A percentile compares a stretch with the other conserved stretches of the same genome.
Evolutionary conservation across 2,797 vertebrate genomes (phyloP).

Genomic region (Chloroceryle inda): DNA sequence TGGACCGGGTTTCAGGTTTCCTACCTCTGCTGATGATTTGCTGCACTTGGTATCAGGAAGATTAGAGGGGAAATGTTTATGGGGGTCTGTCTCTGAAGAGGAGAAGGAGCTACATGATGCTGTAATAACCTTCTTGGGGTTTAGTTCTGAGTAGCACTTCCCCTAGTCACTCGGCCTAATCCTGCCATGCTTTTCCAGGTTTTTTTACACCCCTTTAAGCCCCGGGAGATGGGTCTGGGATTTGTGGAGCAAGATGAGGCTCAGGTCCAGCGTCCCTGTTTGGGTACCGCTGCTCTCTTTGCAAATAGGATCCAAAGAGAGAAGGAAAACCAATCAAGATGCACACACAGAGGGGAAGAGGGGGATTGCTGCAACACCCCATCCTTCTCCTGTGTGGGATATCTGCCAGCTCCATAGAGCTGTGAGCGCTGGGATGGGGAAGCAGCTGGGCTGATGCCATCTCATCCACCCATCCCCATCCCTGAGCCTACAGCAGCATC

Average conservation of each 20-base stretch:
- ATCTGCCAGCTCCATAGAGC: not conserved
- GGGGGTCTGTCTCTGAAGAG: not conserved
- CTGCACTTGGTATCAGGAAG: not conserved
- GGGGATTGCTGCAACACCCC: not conserved
- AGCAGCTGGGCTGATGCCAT: not conserved
- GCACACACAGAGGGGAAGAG: not conserved
- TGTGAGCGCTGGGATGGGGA: not conserved
- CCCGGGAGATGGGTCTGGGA: not conserved
- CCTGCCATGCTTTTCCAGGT: not conserved
- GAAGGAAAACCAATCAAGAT: not conserved
- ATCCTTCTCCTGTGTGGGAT: not conserved
- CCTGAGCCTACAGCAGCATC: not conserved
- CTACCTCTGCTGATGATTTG: slow-evolving; percentile 40
- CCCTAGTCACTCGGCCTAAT: too few relatives aligned
- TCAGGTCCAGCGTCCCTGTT: not conserved
- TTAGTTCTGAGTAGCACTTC: not conserved
- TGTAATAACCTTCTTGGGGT: not conserved
- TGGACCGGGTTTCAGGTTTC: slow-evolving; percentile 60
- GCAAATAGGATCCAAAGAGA: not conserved
- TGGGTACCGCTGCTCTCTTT: not conserved
- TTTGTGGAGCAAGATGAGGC: not conserved
- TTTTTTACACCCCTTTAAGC: not conserved
- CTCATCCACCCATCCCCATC: not conserved
- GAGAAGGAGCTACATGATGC: accelerated
- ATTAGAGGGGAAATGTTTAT: not conserved